A percentile compares a stretch with the other conserved stretches of the same genome.
These are phyloP conservation scores for Tamandua tetradactyla DNA, from an alignment of 2,797 vertebrate genomes.

Conservation along the genomic window DNA sequence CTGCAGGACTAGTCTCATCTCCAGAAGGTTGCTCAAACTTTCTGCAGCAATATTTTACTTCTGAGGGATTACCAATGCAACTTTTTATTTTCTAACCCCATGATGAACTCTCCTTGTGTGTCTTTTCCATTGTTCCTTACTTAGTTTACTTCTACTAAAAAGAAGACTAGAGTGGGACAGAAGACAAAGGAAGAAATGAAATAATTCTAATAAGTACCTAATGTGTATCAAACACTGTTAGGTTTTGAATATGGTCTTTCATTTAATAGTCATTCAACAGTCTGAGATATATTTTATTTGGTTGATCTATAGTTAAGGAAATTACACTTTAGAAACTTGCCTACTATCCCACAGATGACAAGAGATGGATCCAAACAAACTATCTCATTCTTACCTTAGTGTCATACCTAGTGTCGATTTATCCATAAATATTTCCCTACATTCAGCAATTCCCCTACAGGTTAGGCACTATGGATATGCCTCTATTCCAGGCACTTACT, in stretches of 20 bases:
- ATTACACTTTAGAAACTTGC: neutral
- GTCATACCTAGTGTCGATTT: neutral
- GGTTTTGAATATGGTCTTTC: neutral
- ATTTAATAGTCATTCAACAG: neutral
- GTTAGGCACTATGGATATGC: neutral
- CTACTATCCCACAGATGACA: neutral
- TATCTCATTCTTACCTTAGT: neutral
- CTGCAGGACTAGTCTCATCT: neutral
- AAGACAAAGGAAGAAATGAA: conserved; percentile 2
- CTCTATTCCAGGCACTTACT: neutral
- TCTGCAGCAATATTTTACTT: neutral
- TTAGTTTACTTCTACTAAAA: neutral
- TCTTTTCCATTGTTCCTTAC: neutral
- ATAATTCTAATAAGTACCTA: neutral
- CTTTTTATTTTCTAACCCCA: neutral
- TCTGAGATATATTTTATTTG: neutral
- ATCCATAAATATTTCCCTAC: neutral
- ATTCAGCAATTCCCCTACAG: neutral
- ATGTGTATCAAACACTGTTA: neutral
- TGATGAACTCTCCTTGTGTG: neutral
- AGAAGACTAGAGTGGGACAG: neutral
- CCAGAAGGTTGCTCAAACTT: neutral
- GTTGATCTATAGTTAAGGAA: neutral
- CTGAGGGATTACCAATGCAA: neutral
- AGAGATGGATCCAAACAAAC: neutral